These are phyloP conservation scores for Nasonia giraulti DNA, from an alignment of 1,140 invertebrate species.

Conservation along the genomic window DNA sequence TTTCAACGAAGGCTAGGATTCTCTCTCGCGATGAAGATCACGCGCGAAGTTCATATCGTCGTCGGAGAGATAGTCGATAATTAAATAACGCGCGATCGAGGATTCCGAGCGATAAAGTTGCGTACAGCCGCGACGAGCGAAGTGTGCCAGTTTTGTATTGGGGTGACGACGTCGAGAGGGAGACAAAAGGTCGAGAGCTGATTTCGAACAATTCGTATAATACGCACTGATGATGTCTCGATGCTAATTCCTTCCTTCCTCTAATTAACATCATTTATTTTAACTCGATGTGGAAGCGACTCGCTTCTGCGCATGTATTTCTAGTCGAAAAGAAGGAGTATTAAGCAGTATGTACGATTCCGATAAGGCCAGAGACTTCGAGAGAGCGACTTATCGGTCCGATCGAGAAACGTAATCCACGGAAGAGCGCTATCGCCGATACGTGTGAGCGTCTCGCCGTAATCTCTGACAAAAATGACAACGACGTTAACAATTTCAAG, in stretches of 20 bases:
- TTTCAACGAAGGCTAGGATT: neutral
- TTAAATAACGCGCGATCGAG: slow-evolving; percentile 33
- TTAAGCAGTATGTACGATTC: neutral
- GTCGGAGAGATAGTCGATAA: slow-evolving; percentile 26
- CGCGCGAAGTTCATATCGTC: slow-evolving; percentile 32
- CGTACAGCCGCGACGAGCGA: neutral
- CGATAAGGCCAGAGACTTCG: neutral
- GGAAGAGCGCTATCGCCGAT: neutral
- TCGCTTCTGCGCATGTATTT: no score
- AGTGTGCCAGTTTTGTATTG: neutral
- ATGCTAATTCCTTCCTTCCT: no score
- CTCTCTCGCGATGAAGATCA: slow-evolving; percentile 13
- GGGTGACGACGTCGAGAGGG: neutral
- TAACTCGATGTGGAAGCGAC: no score
- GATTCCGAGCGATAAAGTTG: slow-evolving; percentile 23
- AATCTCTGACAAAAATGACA: slow-evolving; percentile 8
- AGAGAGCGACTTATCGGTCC: no score
- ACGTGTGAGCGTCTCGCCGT: no score
- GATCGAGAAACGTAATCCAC: neutral
- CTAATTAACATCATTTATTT: no score
- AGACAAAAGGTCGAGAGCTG: neutral
- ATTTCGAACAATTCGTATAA: no score
- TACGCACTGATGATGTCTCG: no score
- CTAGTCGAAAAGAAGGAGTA: neutral
- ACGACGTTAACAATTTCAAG: slow-evolving; percentile 30